A percentile compares a stretch with the other conserved stretches of the same genome.
Evolutionary conservation across 2,888 invertebrate genomes (phyloP).

Genomic region (Achlya flavicornis): DNA sequence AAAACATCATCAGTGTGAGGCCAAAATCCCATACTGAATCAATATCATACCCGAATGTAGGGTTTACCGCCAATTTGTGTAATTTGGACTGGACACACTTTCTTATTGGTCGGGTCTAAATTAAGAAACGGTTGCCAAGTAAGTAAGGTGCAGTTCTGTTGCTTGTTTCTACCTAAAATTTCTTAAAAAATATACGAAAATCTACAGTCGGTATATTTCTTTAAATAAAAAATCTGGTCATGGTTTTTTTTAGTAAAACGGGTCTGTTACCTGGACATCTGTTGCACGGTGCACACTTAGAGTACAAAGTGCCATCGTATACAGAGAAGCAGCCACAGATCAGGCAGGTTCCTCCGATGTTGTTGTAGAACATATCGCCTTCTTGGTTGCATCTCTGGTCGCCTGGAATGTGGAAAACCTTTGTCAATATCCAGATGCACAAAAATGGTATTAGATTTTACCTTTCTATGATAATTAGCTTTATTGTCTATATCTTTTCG

Average conservation of each 20-base stretch:
- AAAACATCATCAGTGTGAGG: too few species aligned
- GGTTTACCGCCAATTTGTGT: background rate
- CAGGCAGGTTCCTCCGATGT: constrained; percentile 41
- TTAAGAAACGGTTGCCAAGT: too few species aligned
- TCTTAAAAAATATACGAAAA: background rate
- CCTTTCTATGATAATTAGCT: too few species aligned
- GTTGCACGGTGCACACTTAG: constrained; percentile 59
- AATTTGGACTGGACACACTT: background rate
- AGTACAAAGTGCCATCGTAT: constrained; percentile 34
- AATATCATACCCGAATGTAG: too few species aligned
- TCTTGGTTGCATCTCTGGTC: constrained; percentile 41
- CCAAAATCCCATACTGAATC: too few species aligned
- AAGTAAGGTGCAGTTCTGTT: too few species aligned
- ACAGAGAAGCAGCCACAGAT: constrained; percentile 40
- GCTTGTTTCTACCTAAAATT: too few species aligned
- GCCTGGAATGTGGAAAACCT: constrained; percentile 22
- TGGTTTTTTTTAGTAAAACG: background rate
- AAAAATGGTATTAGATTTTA: too few species aligned
- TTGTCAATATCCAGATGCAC: too few species aligned
- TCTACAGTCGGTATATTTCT: background rate
- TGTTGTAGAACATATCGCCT: constrained; percentile 62
- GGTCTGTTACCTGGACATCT: constrained; percentile 43
- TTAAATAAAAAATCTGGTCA: too few species aligned
- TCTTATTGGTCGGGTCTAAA: too few species aligned
- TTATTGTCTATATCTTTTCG: too few species aligned